Evolutionary conservation across 2,113 vertebrate genomes (phyloP), one percentile per base, ranked within the genome.

Genomic region (Prionailurus bengalensis): DNA sequence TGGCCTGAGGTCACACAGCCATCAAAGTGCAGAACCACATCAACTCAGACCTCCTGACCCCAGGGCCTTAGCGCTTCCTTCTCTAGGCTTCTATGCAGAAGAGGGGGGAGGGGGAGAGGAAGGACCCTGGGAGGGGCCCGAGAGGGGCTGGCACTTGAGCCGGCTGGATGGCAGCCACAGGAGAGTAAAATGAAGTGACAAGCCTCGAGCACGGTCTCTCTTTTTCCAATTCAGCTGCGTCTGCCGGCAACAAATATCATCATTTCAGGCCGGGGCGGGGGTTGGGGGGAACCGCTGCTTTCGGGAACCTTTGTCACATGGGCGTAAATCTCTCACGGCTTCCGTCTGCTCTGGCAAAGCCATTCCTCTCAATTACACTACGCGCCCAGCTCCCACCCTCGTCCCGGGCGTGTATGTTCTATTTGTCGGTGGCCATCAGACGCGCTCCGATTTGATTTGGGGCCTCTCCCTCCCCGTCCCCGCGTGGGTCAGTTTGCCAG

Each of bases 231-330:
- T 95, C 74, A 25, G 4, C 42, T 68, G 31, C 2, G 21, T 89
- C 95, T 98, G 96, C 98, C 92, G 92, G 61, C 90, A 96, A 92
- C 94, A 92, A 94, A 84, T 80, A 90, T 53, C 90, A 85, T 95
- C 92, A 81, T 90, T 87, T 87, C 90, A 84, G 95, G 79, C 94
- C 0, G 1, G 70, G 89, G 89, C 55, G 58, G 21, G 58, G 6
- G 58, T 3, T 21, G 55, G 14, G 55, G 74, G 95, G 96, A 95
- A 39, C 55, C 0, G 33, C 63, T 58, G 94, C 92, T 95, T 93
- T 96, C 1, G 8, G 97, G 92, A 96, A 93, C 48, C 80, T 97
- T 65, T 85, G 95, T 96, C 94, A 93, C 65, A 16, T 29, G 61
- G 21, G 27, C n/a, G 90, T 94, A 96, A 98, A 97, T 97, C 96